A percentile compares a stretch with the other conserved stretches of the same genome.
phyloP scores from a whole-genome alignment of 64 coral and sea anemone genomes.

The Catalaphyllia jardinei region DNA sequence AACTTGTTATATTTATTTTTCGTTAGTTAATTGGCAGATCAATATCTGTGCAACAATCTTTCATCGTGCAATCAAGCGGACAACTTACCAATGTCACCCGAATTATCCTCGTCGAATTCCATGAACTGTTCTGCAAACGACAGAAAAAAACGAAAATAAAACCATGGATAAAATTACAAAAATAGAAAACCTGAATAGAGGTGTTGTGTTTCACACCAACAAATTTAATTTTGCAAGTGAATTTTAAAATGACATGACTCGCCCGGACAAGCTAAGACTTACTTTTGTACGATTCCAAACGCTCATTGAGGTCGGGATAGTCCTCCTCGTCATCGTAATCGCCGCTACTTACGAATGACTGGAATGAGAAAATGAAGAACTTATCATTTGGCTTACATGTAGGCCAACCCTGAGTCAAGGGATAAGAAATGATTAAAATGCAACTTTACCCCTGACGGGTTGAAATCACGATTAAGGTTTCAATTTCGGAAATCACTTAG shows the following conservation, averaged over 20 bases:
- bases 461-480: conserved; percentile 19
- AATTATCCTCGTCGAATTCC: conserved; percentile 92
- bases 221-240: background rate
- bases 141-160: background rate
- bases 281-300: conserved; percentile 87
- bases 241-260: conserved; percentile 5
- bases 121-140: conserved; percentile 87
- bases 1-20: background rate
- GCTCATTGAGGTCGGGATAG: conserved; percentile 74
- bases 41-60: background rate
- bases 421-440: conserved; percentile 19
- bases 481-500: conserved; percentile 19
- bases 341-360: conserved; percentile 82
- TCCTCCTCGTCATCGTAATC: conserved; percentile 98
- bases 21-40: background rate
- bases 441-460: background rate
- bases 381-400: background rate
- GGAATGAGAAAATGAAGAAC: conserved; percentile 10
- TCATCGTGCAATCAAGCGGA: background rate
- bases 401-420: too few species aligned
- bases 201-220: background rate
- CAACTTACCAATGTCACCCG: conserved; percentile 92
- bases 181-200: background rate
- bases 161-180: background rate
- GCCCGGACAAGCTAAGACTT: conserved; percentile 18